Evolutionary conservation across 1,140 invertebrate genomes (phyloP), one percentile per base, ranked within the genome.

Genomic region (Anastrepha ludens): DNA sequence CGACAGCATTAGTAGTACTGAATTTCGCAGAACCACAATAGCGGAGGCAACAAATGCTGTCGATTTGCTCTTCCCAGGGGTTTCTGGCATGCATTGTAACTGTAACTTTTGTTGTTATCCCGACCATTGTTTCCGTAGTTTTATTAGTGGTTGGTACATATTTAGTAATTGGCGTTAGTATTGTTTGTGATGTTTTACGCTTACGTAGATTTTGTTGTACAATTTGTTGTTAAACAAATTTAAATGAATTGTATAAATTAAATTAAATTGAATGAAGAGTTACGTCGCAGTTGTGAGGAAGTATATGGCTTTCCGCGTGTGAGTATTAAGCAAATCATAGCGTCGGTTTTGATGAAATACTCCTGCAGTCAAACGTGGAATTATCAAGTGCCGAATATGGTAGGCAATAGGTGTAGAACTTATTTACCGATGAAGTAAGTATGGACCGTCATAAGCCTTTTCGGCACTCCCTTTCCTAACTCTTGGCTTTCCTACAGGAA

Each of bases 161-260:
- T 74, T 74, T 74, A 74, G 67, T n/a, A 74, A 74, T 74, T 74
- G 39, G 44, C 67, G 13, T n/a, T 74, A 41, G 39, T 13, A 47
- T 74, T 74, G 67, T 74, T 74, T 74, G 67, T 15, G 39, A 44
- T 74, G 44, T 41, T 47, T 11, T 39, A 4, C 4, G 8, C 41
- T 17, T 74, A 74, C 67, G 67, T 41, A 17, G 41, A 5, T 17
- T 47, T 44, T 74, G 39, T 74, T 74, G 15, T 39, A 9, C 44
- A 15, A 74, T 44, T 74, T 74, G 67, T 47, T 15, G 41, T 47
- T 74, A 15, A 6, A 47, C 67, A 44, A 74, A 74, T 47, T 74
- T 39, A 74, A 74, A 74, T 74, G 41, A 74, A 74, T 74, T 74
- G 41, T 17, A 74, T 41, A 64, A 64, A 64, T 64, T 64, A 13